Evolutionary conservation across 2,797 vertebrate genomes (phyloP), one percentile per base, ranked within the genome.

Genomic region (Gymnothorax reevesii): DNA sequence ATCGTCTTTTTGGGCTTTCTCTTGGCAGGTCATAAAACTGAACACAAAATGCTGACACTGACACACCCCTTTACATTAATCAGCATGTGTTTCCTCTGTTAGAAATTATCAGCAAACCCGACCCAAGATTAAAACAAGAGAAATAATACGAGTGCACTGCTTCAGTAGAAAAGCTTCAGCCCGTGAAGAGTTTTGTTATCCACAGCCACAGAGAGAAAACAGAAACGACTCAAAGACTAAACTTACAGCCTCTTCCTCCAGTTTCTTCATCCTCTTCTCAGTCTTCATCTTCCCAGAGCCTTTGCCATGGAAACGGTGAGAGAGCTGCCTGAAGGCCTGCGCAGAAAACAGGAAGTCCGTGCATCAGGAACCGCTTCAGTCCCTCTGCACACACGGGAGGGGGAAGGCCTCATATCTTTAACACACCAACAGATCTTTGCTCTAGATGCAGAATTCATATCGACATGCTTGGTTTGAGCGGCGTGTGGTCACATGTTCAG

Each of bases 271-370:
- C 87, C 98, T 95, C 87, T 96, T 95, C 91, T 99, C 98, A 0
- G 97, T 99, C 92, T 98, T 99, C 97, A 99, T 98, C 94, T 98
- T 99, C 88, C 98, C 98, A 0, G 98, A 98, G 2, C 98, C 97
- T 87, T 98, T 98, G 0, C 98, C 97, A 0, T 98, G 96, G 95
- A 99, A 99, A 60, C 97, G 95, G 89, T 99, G 98, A 0, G 98
- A 98, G 3, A 99, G 95, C 91, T 99, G 98, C 55, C 97, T 94
- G 94, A 98, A 99, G 0, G 98, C 97, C 96, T 97, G 54, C 42
- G 42, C 25, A 22, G 33, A 54, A 80, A 80, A 62, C 22, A 85
- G 20, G 27, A 33, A 13, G 4, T 83, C 82, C 60, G 4, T 83
- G 57, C 60, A 49, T 59, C 54, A 84, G 13, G 20, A 33, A 54